Base-by-base conservation (phyloP, 2,113 vertebrate genomes). In the Ramphastos sulfuratus region DNA sequence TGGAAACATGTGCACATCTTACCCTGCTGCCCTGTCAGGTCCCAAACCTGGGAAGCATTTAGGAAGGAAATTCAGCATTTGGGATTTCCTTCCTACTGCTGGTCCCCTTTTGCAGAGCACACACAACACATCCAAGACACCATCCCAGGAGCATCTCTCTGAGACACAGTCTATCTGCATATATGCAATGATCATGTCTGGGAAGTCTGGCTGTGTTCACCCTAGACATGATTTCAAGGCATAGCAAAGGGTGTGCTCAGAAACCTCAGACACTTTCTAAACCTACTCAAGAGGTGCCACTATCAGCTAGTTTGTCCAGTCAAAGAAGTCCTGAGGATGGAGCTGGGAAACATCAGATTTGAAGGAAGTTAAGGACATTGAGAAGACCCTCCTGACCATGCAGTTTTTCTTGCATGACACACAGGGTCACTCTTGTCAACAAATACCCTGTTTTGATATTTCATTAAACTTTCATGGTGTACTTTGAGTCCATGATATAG, bases 401-500 rank as follows among this genome's bases (percentile, higher is more conserved):
- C 73, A 94, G 39, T 93, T 96, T 95, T 96, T 92, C 92, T 69
- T 66, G 90, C 70, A 1, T 96, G 93, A 95, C 92, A 92, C 93
- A 92, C 66, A 94, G 93, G 87, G 93, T 96, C 87, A 95, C 88
- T 90, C 85, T 94, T 91, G 93, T 95, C 92, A 96, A 95, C 91
- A 94, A 92, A 96, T 78, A 85, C 10, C 76, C 76, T n/a, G 72
- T 93, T 96, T 96, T 91, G 88, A 95, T 95, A 96, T 95, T 96
- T 59, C 95, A 96, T 96, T 96, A 95, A 96, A 92, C 46, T 95
- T 95, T 95, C 79, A 95, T 95, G 82, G 88, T 25, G 87, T 90
- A 91, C 92, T 86, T 89, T 54, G 58, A 75, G 70, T 78, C 85
- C 74, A 28, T 12, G 66, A 79, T 84, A 69, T 1, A 88, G 91